These are phyloP conservation scores for Cromileptes altivelis DNA, from an alignment of 2,113 vertebrate genomes.

Conservation along the genomic window DNA sequence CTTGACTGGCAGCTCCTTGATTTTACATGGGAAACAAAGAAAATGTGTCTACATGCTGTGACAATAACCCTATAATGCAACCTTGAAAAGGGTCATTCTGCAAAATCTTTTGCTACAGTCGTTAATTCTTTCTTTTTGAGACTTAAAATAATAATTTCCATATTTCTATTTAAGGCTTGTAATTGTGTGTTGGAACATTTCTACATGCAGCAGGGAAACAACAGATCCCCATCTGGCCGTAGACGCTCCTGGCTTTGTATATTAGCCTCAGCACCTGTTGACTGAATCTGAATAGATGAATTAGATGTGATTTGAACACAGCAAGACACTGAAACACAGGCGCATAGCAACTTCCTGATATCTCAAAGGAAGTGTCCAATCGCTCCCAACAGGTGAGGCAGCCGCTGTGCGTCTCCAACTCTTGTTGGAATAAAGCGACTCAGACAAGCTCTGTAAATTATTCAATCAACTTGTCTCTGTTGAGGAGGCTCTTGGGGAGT, in stretches of 20 bases:
- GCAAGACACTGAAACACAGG: conserved; percentile 23
- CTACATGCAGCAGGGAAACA: not conserved
- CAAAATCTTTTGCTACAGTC: not conserved
- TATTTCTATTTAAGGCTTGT: not conserved
- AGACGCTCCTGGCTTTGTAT: not conserved
- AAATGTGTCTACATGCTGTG: not conserved
- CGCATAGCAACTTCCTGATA: conserved; percentile 10
- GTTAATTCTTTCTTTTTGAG: no score
- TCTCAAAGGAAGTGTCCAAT: conserved; percentile 9
- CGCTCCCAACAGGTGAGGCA: conserved; percentile 14
- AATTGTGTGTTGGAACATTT: not conserved
- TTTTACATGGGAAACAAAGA: not conserved
- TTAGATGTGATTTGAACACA: conserved; percentile 12
- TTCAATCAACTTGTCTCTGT: conserved; percentile 25
- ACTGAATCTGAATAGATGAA: not conserved
- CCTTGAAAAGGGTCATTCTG: not conserved
- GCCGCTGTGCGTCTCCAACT: not conserved
- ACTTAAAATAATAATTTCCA: no score
- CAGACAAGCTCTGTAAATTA: conserved; percentile 12
- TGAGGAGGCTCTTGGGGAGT: conserved; percentile 14
- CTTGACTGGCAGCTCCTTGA: not conserved
- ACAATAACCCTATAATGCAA: not conserved
- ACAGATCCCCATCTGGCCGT: not conserved
- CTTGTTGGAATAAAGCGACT: not conserved
- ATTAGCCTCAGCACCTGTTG: not conserved